Evolutionary conservation across 1,140 invertebrate species (phyloP), one percentile per base, ranked within the genome.

Genomic region (Drosophila teissieri): DNA sequence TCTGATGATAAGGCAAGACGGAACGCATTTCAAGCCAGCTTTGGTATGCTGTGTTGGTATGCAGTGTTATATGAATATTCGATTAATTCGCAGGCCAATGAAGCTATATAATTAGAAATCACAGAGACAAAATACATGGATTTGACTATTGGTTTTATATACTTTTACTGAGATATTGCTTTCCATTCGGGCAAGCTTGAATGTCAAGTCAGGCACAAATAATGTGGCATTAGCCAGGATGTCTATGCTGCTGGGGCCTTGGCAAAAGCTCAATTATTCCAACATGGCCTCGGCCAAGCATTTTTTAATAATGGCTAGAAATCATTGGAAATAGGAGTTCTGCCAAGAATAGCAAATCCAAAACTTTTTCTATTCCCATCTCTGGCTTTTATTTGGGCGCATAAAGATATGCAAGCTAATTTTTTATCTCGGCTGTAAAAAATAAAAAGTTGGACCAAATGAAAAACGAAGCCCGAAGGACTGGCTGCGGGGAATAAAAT

Each of bases 351-450:
- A 52, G 45, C 24, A 65, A 64, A 74, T 74, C 54, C 39, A 37
- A 73, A 65, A 75, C 44, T 61, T 72, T 65, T 39, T 34, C 46
- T 46, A 42, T 55, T 57, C 14, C 46, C 46, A 73, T 58, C 51
- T 55, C 24, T 36, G 54, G n/a, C 56, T 68, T 49, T 74, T 68
- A 60, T 53, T 63, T 58, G 39, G 37, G 51, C 46, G 78, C 42
- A 78, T 40, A 82, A 81, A 54, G 54, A 61, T 61, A 40, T 52
- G 62, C 56, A 61, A 57, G 83, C 82, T 82, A 85, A 88, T 85
- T 85, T 85, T 67, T 65, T 72, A 60, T 48, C 58, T 10, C 27
- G n/a, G n/a, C 17, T 11, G 63, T 11, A 36, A 65, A 39, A 39
- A 27, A 5, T 31, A 48, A 36, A 14, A 55, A 42, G 45, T 37